These are phyloP conservation scores for Moxostoma hubbsi DNA, from an alignment of 2,797 vertebrate genomes.

Conservation along the genomic window DNA sequence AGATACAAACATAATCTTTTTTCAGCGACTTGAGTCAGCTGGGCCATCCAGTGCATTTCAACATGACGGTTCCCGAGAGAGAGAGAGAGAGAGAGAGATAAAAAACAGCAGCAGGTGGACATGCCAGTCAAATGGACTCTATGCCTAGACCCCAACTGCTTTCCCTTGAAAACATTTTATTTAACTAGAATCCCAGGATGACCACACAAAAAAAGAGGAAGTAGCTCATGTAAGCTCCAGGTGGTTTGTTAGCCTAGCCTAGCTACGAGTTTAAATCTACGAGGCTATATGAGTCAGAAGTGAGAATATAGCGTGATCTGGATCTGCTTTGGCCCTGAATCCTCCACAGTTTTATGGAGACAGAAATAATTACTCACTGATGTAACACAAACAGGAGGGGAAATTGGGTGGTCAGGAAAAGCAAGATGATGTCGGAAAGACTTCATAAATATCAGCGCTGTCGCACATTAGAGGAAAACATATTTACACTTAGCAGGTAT, in stretches of 20 bases:
- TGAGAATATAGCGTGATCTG: conserved; percentile 32
- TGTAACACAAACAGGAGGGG: conserved; percentile 42
- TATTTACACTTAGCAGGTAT: not conserved
- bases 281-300: not conserved
- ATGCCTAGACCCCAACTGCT: conserved; percentile 28
- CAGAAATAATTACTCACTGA: conserved; percentile 56
- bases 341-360: conserved; percentile 56
- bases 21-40: conserved; percentile 75
- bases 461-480: not conserved
- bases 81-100: conserved; percentile 22
- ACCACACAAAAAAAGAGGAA: conserved; percentile 13
- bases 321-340: conserved; percentile 47
- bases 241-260: not conserved
- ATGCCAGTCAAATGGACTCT: conserved; percentile 42
- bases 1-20: conserved; percentile 74
- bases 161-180: conserved; percentile 12
- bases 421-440: conserved; percentile 46
- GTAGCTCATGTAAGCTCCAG: not conserved
- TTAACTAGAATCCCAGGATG: conserved; percentile 42
- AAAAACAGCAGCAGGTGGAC: conserved; percentile 78
- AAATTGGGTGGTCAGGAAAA: conserved; percentile 42
- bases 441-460: conserved; percentile 1
- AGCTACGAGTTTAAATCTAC: not conserved
- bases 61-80: conserved; percentile 65
- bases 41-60: conserved; percentile 70